Evolutionary conservation across 1,140 invertebrate genomes (phyloP), one percentile per base, ranked within the genome.

Genomic region (Drosophila bocqueti): DNA sequence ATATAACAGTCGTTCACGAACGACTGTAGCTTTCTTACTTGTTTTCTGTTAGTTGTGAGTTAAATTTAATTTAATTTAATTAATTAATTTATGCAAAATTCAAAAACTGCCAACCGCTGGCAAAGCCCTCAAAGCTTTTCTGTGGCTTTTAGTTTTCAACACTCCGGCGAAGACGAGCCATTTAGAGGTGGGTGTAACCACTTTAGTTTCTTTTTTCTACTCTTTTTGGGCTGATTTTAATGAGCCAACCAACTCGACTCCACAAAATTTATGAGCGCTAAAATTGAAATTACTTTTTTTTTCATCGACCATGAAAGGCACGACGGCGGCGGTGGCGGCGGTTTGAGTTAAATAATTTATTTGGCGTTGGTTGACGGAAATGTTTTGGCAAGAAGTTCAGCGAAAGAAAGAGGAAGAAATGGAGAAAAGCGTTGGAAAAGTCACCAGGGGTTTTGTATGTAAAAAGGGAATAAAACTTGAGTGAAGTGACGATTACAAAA

Each of bases 51-150:
- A 73, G 71, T 74, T 73, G 49, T 69, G 71, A 74, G 71, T 73
- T 74, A 75, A 86, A 89, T 84, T 68, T 90, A 90, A 89, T 89
- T 89, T 89, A 89, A 89, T 84, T 68, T 90, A 90, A 89, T 68
- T 90, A 90, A 89, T 68, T 90, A 90, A 89, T 89, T 89, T 89
- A 89, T 89, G 85, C 85, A 76, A 75, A 87, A 83, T 64, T 83
- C 63, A 76, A 72, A 66, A 72, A 75, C 73, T 72, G 72, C 54
- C 81, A 76, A 72, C 67, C 66, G 64, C 76, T 66, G 61, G 71
- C 77, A 77, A 69, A 82, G 67, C 83, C 46, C 38, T 74, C 58
- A 67, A 58, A 67, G 60, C 82, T 67, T 59, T 55, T 74, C 73
- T 58, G 76, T 62, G 69, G 76, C 76, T 79, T 79, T 79, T 60